Conservation (phyloP, 1,140 invertebrate species). For the Orchestia grillus region DNA sequence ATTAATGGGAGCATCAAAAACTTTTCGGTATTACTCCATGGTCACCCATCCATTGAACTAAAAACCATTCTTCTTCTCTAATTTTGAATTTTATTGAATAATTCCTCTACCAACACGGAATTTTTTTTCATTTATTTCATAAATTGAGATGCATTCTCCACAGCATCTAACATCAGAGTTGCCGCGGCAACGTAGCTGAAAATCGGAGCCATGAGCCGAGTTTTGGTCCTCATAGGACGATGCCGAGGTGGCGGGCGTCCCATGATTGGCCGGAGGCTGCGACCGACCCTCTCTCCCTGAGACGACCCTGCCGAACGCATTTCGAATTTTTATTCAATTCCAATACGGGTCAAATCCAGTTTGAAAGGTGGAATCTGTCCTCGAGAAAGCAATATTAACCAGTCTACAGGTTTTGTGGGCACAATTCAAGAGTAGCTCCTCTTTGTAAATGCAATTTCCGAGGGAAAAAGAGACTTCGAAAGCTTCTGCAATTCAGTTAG, state of each 20-base stretch:
- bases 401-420: constrained; percentile 53
- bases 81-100: no score
- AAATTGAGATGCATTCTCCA: no score
- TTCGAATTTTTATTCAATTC: constrained; percentile 56
- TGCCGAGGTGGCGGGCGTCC: background rate
- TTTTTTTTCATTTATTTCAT: no score
- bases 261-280: background rate
- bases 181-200: background rate
- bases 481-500: constrained; percentile 54
- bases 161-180: background rate
- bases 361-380: constrained; percentile 54
- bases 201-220: background rate
- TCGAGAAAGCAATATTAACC: constrained; percentile 52
- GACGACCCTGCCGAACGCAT: constrained; percentile 23
- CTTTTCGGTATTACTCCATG: no score
- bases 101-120: no score
- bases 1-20: no score
- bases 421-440: constrained; percentile 50
- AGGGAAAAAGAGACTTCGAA: constrained; percentile 48
- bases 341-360: constrained; percentile 55
- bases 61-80: no score
- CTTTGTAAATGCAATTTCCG: constrained; percentile 54
- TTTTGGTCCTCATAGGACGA: background rate
- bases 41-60: no score
- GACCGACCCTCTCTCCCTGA: background rate